Conservation (phyloP, 2,888 invertebrate genomes). For the Eucera pruinosa region DNA sequence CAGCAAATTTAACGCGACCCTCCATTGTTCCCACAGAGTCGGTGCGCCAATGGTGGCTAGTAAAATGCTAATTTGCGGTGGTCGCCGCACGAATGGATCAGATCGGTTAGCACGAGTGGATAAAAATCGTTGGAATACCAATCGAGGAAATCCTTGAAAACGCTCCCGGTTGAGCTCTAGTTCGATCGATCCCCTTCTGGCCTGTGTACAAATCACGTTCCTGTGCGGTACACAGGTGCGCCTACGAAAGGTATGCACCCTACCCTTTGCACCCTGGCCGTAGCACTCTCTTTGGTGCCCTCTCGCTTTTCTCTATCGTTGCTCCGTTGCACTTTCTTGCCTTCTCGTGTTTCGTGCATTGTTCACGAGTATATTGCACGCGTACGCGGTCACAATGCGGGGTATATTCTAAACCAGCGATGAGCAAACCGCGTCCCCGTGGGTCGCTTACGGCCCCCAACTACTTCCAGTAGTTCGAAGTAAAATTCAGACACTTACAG, state of each 20-base stretch:
- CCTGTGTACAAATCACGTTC: constrained; percentile 61
- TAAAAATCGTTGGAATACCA: constrained; percentile 69
- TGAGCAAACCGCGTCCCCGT: no score
- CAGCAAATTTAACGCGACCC: constrained; percentile 66
- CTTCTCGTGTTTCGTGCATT: no score
- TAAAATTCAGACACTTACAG: no score
- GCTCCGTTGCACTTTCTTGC: background rate
- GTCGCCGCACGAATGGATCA: constrained; percentile 59
- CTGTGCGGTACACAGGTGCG: constrained; percentile 51
- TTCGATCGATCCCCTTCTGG: constrained; percentile 41
- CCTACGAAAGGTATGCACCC: constrained; percentile 37
- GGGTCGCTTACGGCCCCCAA: no score
- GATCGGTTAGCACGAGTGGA: constrained; percentile 64
- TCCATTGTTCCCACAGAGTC: constrained; percentile 61
- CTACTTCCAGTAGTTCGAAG: no score
- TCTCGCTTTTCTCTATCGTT: no score
- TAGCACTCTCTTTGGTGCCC: background rate
- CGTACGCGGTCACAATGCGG: no score
- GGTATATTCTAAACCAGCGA: no score
- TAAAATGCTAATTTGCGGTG: constrained; percentile 71
- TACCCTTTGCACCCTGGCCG: background rate
- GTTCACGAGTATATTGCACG: no score
- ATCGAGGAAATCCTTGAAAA: constrained; percentile 68
- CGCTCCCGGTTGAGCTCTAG: constrained; percentile 1
- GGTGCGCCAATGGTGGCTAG: constrained; percentile 49